Conservation (phyloP, 2,113 vertebrate genomes). For the Ailuropoda melanoleuca region DNA sequence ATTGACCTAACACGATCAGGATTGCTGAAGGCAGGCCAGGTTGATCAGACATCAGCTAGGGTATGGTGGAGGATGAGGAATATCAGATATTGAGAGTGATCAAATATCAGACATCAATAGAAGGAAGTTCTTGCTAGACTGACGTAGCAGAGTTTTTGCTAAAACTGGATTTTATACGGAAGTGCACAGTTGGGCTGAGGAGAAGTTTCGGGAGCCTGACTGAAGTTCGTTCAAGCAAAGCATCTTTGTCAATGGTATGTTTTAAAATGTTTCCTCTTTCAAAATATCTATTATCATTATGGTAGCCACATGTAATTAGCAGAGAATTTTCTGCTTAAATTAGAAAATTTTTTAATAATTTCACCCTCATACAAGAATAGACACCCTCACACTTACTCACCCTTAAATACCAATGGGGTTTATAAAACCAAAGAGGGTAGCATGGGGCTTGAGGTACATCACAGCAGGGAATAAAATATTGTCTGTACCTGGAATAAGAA, state of each 20-base stretch:
- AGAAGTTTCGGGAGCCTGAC: background rate
- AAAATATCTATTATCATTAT: background rate
- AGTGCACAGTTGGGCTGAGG: background rate
- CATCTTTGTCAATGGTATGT: background rate
- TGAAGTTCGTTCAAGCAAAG: background rate
- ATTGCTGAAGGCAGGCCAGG: background rate
- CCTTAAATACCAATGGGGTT: background rate
- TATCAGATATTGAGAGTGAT: too few species aligned
- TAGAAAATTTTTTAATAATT: background rate
- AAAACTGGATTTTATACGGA: background rate
- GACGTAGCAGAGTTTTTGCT: background rate
- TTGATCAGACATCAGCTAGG: background rate
- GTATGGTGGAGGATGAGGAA: background rate
- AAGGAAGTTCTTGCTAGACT: background rate
- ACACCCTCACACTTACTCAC: background rate
- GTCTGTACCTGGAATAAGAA: background rate
- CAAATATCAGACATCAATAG: background rate
- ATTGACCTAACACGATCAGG: background rate
- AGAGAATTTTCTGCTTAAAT: background rate
- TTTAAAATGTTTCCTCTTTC: background rate
- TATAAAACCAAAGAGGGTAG: background rate
- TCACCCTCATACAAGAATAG: background rate
- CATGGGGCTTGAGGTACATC: too few species aligned
- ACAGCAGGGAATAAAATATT: background rate
- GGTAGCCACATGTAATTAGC: background rate